Conservation (phyloP, 1,140 invertebrate species). For the Neodiprion pinetum region DNA sequence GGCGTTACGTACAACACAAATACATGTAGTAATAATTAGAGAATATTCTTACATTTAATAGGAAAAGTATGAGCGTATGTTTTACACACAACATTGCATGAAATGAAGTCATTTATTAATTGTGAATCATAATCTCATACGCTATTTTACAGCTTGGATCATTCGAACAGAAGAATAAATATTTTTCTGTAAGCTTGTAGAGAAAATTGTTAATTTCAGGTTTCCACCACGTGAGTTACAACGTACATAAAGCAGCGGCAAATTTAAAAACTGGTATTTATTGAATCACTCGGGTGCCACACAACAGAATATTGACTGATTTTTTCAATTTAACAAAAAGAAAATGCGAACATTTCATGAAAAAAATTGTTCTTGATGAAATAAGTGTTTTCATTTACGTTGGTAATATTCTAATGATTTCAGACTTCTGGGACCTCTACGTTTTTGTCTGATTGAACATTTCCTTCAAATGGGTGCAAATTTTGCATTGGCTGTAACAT, state of each 20-base stretch:
- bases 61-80: background rate
- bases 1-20: slow-evolving; percentile 5
- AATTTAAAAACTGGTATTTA: background rate
- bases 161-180: background rate
- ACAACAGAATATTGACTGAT: background rate
- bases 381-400: too few relatives aligned
- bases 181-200: background rate
- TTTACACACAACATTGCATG: background rate
- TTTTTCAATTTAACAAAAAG: background rate
- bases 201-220: background rate
- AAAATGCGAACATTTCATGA: too few relatives aligned
- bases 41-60: background rate
- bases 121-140: background rate
- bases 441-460: too few relatives aligned
- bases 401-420: too few relatives aligned
- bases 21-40: slow-evolving; percentile 1
- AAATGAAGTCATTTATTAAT: background rate
- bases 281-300: background rate
- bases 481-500: background rate
- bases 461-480: background rate
- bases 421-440: too few relatives aligned
- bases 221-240: too few relatives aligned
- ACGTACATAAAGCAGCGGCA: background rate
- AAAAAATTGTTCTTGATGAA: too few relatives aligned
- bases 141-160: background rate